Evolutionary conservation across 2,888 invertebrate species (phyloP).

Genomic region (Scaptomyza tumidula): DNA sequence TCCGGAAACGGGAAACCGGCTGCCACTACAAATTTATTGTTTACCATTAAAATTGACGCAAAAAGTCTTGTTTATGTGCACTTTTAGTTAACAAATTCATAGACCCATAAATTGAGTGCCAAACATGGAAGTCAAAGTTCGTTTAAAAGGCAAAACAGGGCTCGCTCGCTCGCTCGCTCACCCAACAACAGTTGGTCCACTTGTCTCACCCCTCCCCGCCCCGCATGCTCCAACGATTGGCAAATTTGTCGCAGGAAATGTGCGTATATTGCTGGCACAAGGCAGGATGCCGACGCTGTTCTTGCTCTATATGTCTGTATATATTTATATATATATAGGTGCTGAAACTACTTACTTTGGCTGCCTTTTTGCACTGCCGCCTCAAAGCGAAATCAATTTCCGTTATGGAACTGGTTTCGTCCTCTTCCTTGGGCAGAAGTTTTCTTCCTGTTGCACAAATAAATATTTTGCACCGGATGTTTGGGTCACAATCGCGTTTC

Average conservation of each 20-base stretch:
- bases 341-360: conserved; percentile 11
- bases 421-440: conserved; percentile 50
- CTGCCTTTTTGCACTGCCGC: conserved; percentile 31
- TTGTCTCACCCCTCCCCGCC: neutral
- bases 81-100: conserved; percentile 79
- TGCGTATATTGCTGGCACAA: conserved; percentile 58
- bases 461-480: conserved; percentile 77
- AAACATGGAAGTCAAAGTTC: conserved; percentile 75
- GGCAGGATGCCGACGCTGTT: conserved; percentile 5
- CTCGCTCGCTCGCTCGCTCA: too few relatives aligned
- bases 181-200: conserved; percentile 35
- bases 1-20: conserved; percentile 24
- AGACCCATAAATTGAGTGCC: conserved; percentile 78
- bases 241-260: conserved; percentile 80
- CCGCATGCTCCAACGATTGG: conserved; percentile 37
- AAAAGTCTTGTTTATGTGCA: conserved; percentile 76
- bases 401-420: conserved; percentile 60
- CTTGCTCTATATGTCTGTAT: neutral
- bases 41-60: conserved; percentile 73
- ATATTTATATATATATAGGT: conserved; percentile 15
- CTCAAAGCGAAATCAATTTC: conserved; percentile 76
- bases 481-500: conserved; percentile 72
- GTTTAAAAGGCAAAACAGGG: conserved; percentile 55
- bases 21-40: conserved; percentile 64
- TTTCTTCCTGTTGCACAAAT: conserved; percentile 79